Conservation (phyloP, 30 jellyfish, hydroid and myxozoan species). For the Pseudorhiza aurosa region DNA sequence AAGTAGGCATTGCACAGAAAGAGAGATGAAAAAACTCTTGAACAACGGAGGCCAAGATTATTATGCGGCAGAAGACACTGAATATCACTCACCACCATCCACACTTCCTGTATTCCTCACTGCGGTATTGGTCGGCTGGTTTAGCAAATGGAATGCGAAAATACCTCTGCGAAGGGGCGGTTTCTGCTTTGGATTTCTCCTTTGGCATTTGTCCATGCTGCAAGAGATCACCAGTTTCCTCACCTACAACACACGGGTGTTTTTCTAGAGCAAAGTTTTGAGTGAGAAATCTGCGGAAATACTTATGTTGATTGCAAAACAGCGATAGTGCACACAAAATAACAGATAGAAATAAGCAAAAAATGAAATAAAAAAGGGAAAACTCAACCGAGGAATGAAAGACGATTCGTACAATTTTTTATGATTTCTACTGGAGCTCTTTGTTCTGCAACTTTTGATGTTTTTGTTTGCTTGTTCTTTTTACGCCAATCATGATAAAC, state of each 20-base stretch:
- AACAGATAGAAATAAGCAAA: too few species aligned
- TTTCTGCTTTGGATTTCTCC: constrained; percentile 9
- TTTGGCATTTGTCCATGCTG: background rate
- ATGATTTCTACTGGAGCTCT: constrained; percentile 96
- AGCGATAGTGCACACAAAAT: too few species aligned
- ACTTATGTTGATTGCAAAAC: too few species aligned
- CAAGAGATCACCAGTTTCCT: background rate
- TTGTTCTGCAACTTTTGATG: constrained; percentile 73
- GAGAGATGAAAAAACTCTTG: too few species aligned
- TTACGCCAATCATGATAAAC: constrained; percentile 99
- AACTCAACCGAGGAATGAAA: background rate
- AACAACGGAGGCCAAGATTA: too few species aligned
- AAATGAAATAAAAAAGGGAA: background rate
- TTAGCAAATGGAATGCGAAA: constrained; percentile 93
- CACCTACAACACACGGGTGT: background rate
- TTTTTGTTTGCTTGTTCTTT: constrained; percentile 73
- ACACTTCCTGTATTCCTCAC: constrained; percentile 72
- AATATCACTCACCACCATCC: constrained; percentile 96
- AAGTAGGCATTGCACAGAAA: background rate
- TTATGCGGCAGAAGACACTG: too few species aligned
- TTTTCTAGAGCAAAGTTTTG: too few species aligned
- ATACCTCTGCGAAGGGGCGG: constrained; percentile 75
- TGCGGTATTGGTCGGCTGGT: constrained; percentile 89
- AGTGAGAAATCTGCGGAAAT: too few species aligned
- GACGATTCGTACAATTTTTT: constrained; percentile 62